These are phyloP conservation scores for Anabacerthia variegaticeps DNA, from an alignment of 2,797 vertebrate genomes.

Conservation along the genomic window DNA sequence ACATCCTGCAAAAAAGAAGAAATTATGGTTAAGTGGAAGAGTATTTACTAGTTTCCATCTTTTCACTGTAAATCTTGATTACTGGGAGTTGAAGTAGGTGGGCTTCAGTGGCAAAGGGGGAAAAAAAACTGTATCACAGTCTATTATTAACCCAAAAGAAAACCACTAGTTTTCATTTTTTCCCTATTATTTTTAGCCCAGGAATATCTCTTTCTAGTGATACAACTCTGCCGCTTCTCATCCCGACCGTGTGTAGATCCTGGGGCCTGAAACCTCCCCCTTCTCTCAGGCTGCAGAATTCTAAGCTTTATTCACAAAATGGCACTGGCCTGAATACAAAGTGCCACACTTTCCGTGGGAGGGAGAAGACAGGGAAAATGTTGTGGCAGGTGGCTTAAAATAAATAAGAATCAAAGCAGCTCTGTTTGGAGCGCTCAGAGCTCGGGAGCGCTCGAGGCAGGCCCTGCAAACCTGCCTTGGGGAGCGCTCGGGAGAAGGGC, in stretches of 20 bases:
- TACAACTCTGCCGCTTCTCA: not conserved
- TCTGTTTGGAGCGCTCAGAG: not conserved
- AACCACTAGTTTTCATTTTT: not conserved
- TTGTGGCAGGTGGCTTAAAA: conserved; percentile 60
- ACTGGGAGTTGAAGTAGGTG: not conserved
- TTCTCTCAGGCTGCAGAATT: not conserved
- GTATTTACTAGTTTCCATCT: not conserved
- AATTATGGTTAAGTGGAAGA: not conserved
- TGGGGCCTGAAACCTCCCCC: not conserved
- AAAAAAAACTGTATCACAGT: not conserved
- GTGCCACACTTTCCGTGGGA: conserved; percentile 46
- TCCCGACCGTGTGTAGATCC: not conserved
- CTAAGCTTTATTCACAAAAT: conserved; percentile 32
- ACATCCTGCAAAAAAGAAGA: not conserved
- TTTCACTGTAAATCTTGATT: not conserved
- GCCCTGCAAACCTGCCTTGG: conserved; percentile 13
- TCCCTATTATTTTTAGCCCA: not conserved
- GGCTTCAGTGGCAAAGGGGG: not conserved
- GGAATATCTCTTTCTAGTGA: conserved; percentile 5
- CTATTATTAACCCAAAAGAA: not conserved
- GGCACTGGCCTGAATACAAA: conserved; percentile 44
- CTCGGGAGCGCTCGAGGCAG: not conserved
- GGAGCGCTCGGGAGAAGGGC: not conserved
- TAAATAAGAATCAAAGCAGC: conserved; percentile 51
- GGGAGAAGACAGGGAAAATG: conserved; percentile 59